phyloP scores from a whole-genome alignment of 1,140 invertebrate genomes.

The Zaprionus ornatus region DNA sequence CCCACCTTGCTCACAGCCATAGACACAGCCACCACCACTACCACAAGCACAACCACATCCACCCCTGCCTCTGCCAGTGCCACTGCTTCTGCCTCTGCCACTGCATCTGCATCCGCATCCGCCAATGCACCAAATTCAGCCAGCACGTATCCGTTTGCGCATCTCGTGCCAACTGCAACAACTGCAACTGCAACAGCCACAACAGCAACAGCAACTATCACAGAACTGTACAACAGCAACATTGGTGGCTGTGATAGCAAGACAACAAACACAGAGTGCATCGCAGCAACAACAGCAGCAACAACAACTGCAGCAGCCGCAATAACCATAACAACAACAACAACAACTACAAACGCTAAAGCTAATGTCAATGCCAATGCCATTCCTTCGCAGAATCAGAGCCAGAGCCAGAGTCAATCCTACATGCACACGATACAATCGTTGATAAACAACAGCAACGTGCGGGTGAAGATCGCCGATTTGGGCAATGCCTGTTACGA shows the following conservation, averaged over 20 bases:
- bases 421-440: constrained; percentile 88
- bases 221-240: constrained; percentile 52
- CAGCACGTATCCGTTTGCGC: constrained; percentile 65
- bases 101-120: constrained; percentile 19
- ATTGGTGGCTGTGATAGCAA: constrained; percentile 44
- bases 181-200: constrained; percentile 47
- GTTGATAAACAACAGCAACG: constrained; percentile 93
- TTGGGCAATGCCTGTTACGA: constrained; percentile 99
- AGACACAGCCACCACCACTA: constrained; percentile 25
- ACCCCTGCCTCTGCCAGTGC: constrained; percentile 22
- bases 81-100: constrained; percentile 40
- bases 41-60: constrained; percentile 11
- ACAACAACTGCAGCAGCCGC: constrained; percentile 42
- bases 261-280: constrained; percentile 42
- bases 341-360: constrained; percentile 66
- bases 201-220: constrained; percentile 48
- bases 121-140: constrained; percentile 50
- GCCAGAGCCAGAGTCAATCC: constrained; percentile 66
- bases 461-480: constrained; percentile 98
- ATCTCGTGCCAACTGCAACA: constrained; percentile 50
- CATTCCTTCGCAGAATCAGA: constrained; percentile 79
- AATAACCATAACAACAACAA: constrained; percentile 37
- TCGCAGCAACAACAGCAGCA: constrained; percentile 47
- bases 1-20: constrained; percentile 28
- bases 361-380: constrained; percentile 79